phyloP scores from a whole-genome alignment of 2,113 vertebrate species.

The Jaculus jaculus region DNA sequence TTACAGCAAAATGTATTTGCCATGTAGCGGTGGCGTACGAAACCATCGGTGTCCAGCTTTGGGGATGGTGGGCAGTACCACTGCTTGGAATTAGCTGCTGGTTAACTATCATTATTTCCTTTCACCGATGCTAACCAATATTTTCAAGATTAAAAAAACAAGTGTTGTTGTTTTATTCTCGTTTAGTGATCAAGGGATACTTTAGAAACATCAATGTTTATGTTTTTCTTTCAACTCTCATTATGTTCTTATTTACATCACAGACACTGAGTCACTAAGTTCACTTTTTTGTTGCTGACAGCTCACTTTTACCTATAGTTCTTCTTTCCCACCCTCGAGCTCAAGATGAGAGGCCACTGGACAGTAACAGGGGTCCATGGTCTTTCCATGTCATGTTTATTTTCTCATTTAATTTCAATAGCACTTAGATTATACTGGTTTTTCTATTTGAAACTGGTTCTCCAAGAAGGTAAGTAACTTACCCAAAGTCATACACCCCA shows the following conservation, averaged over 20 bases:
- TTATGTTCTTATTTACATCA: not conserved
- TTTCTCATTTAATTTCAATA: not conserved
- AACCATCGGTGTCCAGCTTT: not conserved
- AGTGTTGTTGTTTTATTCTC: not conserved
- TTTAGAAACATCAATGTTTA: not conserved
- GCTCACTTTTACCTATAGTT: rapidly evolving
- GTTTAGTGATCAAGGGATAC: not conserved
- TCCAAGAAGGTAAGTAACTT: not conserved
- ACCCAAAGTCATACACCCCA: not conserved
- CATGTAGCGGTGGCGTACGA: not conserved
- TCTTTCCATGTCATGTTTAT: not conserved
- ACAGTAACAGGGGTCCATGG: not conserved
- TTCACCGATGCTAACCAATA: not conserved
- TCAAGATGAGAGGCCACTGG: not conserved
- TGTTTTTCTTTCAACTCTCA: not conserved
- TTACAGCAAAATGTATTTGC: not conserved
- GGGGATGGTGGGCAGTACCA: not conserved
- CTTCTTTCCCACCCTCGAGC: not conserved
- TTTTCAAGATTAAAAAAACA: not conserved
- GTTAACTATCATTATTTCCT: not conserved
- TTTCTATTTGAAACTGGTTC: not conserved
- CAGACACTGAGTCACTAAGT: not conserved
- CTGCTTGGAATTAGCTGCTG: not conserved
- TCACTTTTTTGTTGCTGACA: not conserved
- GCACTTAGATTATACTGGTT: not conserved